Base-by-base conservation (phyloP, 2,113 vertebrate genomes). In the Chitala chitala region DNA sequence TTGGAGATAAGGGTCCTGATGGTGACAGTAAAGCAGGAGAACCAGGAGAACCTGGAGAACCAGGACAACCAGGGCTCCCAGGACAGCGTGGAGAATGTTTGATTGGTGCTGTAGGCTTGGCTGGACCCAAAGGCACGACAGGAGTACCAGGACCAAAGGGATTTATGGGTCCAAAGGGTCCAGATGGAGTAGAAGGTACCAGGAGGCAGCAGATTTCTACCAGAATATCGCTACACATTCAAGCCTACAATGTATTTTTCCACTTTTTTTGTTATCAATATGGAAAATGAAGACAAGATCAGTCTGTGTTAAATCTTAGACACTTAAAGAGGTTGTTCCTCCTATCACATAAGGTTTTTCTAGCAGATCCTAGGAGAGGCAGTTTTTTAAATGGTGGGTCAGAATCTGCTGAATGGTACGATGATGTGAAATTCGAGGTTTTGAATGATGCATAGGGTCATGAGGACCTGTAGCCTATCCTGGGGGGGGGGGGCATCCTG, bases 141-240 rank as follows among this genome's bases (percentile, higher is more conserved):
- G 90, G 90, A 17, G 6, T 65, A 54, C 76, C 10, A 31, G 90
- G 90, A 40, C 77, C 86, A 44, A 91, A 91, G 83, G 90, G 90
- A 72, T 80, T 87, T 1, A 87, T 85, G 1, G 90, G 90, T 0
- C 44, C 74, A 24, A 71, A 78, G 0, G 88, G 88, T 8, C 69
- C 4, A 29, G 9, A 44, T 0, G 88, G 87, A 61, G 24, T 63
- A 38, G 29, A 48, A 82, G 87, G 88, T 89, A 78, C 59, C 20
- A 26, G 29, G 55, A 58, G 24, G 13, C 24, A 58, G n/a, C n/a
- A n/a, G n/a, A n/a, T n/a, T n/a, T n/a, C n/a, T n/a, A n/a, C n/a
- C n/a, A n/a, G n/a, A n/a, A n/a, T n/a, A n/a, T n/a, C n/a, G n/a
- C n/a, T n/a, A n/a, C n/a, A n/a, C n/a, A n/a, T n/a, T n/a, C n/a